A percentile compares a stretch with the other conserved stretches of the same genome.
These are phyloP conservation scores for Melangyna quadrimaculata DNA, from an alignment of 2,888 invertebrate genomes.

Conservation along the genomic window DNA sequence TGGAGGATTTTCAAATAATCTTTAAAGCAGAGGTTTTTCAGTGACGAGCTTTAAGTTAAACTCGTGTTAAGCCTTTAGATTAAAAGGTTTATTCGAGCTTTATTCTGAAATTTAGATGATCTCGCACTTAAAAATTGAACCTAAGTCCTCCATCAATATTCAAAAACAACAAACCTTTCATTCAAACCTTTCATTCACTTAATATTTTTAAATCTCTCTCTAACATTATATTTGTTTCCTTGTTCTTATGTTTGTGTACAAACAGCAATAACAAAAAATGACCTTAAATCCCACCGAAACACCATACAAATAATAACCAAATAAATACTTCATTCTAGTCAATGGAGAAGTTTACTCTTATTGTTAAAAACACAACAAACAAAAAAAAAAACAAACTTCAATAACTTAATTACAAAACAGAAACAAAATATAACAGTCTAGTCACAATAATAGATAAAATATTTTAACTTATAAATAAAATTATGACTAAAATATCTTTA, in stretches of 20 bases:
- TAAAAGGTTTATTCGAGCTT: too few species aligned
- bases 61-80: too few species aligned
- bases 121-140: too few species aligned
- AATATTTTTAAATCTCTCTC: neutral
- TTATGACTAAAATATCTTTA: slow-evolving; percentile 33
- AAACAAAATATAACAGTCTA: slow-evolving; percentile 33
- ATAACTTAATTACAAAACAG: neutral
- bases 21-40: too few species aligned
- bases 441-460: slow-evolving; percentile 49
- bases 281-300: slow-evolving; percentile 69
- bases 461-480: slow-evolving; percentile 10
- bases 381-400: slow-evolving; percentile 15
- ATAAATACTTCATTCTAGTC: slow-evolving; percentile 53
- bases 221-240: neutral
- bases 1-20: too few species aligned
- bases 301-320: slow-evolving; percentile 32
- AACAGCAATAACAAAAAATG: neutral
- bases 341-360: slow-evolving; percentile 56
- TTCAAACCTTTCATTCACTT: neutral
- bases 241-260: neutral
- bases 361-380: neutral
- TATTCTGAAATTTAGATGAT: too few species aligned
- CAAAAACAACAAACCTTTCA: neutral
- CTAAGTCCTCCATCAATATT: neutral
- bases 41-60: too few species aligned